phyloP scores from a whole-genome alignment of 2,113 vertebrate species.

The Cheirogaleus medius region DNA sequence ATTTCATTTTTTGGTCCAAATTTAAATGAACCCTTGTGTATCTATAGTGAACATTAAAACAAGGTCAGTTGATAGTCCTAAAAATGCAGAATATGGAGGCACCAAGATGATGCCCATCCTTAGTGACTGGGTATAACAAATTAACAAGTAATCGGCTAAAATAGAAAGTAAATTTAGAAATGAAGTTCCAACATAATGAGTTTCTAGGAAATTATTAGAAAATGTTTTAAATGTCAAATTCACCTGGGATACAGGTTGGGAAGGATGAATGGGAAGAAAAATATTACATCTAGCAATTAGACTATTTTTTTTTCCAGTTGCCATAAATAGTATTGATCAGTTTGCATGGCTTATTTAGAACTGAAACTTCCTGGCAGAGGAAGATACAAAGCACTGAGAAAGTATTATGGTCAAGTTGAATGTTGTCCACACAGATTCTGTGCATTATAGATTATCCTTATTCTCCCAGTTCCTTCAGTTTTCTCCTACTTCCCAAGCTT shows the following conservation, averaged over 20 bases:
- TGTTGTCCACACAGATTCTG: neutral
- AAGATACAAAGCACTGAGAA: slow-evolving; percentile 29
- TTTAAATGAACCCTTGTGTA: neutral
- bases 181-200: slow-evolving; percentile 11
- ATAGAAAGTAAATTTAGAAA: slow-evolving; percentile 49
- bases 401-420: neutral
- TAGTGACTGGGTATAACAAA: neutral
- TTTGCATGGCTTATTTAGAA: slow-evolving; percentile 45
- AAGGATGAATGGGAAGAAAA: slow-evolving; percentile 43
- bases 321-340: slow-evolving; percentile 33
- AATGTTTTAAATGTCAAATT: slow-evolving; percentile 3
- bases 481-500: neutral
- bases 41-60: neutral
- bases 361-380: slow-evolving; percentile 46
- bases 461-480: neutral
- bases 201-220: slow-evolving; percentile 36
- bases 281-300: slow-evolving; percentile 10
- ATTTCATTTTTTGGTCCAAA: slow-evolving; percentile 23
- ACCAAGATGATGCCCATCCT: neutral
- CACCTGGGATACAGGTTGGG: neutral
- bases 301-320: slow-evolving; percentile 26
- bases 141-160: neutral
- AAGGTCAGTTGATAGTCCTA: neutral
- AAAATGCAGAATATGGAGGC: neutral
- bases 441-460: neutral